Conservation (phyloP, 2,113 vertebrate species). For the Perca flavescens region DNA sequence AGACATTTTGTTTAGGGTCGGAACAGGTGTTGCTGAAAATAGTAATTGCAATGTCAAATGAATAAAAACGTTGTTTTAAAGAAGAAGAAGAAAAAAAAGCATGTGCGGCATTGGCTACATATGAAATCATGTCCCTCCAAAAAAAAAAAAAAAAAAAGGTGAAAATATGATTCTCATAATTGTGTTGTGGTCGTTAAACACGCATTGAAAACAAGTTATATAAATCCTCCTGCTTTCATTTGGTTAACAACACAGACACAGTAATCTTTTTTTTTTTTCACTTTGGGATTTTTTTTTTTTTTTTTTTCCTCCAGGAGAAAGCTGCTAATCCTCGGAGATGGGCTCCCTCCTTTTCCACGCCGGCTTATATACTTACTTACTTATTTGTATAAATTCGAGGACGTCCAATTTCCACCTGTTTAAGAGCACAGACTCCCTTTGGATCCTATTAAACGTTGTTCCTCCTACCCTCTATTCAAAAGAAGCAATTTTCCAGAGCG, state of each 20-base stretch:
- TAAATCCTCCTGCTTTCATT: constrained; percentile 29
- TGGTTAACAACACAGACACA: constrained; percentile 39
- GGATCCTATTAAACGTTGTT: constrained; percentile 91
- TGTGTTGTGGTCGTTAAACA: constrained; percentile 27
- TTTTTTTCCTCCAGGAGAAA: constrained; percentile 44
- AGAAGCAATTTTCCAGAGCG: constrained; percentile 90
- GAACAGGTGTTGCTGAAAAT: no score
- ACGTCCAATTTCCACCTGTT: constrained; percentile 92
- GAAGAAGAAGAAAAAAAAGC: no score
- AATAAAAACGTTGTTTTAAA: no score
- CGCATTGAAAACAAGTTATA: background rate
- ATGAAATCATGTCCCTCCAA: background rate
- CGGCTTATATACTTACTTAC: constrained; percentile 83
- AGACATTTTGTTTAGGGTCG: no score
- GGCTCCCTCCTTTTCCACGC: constrained; percentile 81
- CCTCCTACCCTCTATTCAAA: constrained; percentile 89
- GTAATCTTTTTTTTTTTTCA: constrained; percentile 22
- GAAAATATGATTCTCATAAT: background rate
- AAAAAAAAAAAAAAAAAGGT: background rate
- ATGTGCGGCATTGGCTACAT: no score
- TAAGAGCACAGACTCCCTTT: constrained; percentile 89
- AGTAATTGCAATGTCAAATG: no score
- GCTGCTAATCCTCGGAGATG: constrained; percentile 76
- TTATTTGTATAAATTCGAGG: constrained; percentile 87
- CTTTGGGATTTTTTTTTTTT: constrained; percentile 36